Evolutionary conservation across 2,113 vertebrate species (phyloP).

Genomic region (Hippocampus zosterae): DNA sequence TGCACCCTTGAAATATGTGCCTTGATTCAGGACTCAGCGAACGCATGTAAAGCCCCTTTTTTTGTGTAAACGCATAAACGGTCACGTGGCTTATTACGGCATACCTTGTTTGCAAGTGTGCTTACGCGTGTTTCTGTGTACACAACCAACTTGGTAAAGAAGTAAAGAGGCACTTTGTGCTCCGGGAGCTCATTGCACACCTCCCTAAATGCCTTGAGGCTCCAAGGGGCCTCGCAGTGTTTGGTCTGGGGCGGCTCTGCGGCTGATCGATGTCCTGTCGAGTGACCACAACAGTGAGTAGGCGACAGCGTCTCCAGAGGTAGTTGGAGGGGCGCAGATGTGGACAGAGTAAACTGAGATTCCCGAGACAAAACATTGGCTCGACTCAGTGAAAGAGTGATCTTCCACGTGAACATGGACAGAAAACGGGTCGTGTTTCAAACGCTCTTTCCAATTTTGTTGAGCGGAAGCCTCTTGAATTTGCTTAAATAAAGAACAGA

Average conservation of each 20-base stretch:
- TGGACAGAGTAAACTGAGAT: constrained; percentile 14
- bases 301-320: constrained; percentile 46
- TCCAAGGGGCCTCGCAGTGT: constrained; percentile 54
- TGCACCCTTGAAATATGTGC: background rate
- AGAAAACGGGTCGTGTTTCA: background rate
- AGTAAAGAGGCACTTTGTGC: constrained; percentile 44
- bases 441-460: constrained; percentile 7
- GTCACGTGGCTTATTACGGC: constrained; percentile 4
- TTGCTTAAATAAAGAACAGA: constrained; percentile 29
- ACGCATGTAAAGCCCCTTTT: background rate
- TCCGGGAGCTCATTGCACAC: constrained; percentile 41
- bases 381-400: background rate
- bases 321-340: constrained; percentile 20
- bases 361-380: constrained; percentile 19
- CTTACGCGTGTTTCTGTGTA: constrained; percentile 39
- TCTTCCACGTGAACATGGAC: background rate
- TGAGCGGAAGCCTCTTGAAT: background rate
- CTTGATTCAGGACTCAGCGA: constrained; percentile 14
- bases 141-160: constrained; percentile 45
- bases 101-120: constrained; percentile 14
- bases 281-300: constrained; percentile 35
- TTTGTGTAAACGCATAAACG: background rate
- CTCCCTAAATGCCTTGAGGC: constrained; percentile 53
- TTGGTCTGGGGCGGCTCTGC: constrained; percentile 55
- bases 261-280: constrained; percentile 64